phyloP scores from a whole-genome alignment of 2,888 invertebrate genomes.

The Theretra japonica region DNA sequence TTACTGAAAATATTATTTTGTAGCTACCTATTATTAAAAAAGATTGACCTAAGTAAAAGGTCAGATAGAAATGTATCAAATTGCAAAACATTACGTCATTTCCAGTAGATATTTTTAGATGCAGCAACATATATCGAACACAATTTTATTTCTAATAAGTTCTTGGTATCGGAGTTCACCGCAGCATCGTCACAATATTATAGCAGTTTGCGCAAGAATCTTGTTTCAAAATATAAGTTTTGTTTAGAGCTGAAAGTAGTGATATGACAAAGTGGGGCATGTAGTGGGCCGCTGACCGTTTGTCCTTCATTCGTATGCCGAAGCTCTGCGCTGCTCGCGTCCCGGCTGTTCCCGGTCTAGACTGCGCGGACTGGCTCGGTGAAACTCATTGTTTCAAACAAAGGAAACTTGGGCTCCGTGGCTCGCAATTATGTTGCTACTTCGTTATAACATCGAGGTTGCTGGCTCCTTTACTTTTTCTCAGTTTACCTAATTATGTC shows the following conservation, averaged over 20 bases:
- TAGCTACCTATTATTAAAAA: too few species aligned
- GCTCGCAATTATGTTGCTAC: slow-evolving; percentile 50
- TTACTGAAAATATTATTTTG: background rate
- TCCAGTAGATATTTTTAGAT: background rate
- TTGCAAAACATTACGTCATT: background rate
- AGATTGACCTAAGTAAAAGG: too few species aligned
- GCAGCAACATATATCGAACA: background rate
- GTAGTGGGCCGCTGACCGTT: slow-evolving; percentile 35
- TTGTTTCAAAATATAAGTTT: background rate
- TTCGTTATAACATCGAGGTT: slow-evolving; percentile 48
- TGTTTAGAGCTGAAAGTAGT: background rate
- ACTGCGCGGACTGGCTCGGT: slow-evolving; percentile 48
- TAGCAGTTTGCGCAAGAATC: background rate
- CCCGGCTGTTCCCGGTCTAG: slow-evolving; percentile 49
- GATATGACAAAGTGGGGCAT: background rate
- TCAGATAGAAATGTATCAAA: too few species aligned
- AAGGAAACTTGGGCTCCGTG: slow-evolving; percentile 50
- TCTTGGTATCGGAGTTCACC: background rate
- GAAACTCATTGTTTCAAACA: slow-evolving; percentile 60
- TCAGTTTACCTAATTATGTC: slow-evolving; percentile 36
- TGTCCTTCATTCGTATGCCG: slow-evolving; percentile 55
- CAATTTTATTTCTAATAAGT: background rate
- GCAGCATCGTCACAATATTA: background rate
- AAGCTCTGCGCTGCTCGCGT: slow-evolving; percentile 42
- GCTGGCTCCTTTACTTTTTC: slow-evolving; percentile 39